phyloP scores from a whole-genome alignment of 1,140 invertebrate genomes.

The Drosophila pseudoobscura region DNA sequence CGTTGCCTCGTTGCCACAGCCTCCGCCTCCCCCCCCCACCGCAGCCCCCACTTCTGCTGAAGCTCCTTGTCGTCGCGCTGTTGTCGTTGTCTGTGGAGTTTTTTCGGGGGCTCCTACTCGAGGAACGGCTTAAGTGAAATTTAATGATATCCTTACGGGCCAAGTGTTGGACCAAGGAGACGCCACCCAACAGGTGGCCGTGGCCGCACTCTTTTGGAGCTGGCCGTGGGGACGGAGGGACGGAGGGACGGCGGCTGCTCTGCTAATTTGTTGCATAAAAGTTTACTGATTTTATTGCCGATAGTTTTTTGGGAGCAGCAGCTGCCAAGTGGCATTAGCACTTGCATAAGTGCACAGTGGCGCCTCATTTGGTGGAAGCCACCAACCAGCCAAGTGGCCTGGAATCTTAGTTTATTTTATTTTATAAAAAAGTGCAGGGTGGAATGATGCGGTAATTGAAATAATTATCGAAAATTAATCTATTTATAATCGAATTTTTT shows the following conservation, averaged over 20 bases:
- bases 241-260: conserved; percentile 13
- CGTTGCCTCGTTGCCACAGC: background rate
- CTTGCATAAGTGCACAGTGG: background rate
- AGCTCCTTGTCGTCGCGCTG: conserved; percentile 19
- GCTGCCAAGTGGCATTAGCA: conserved; percentile 5
- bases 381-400: background rate
- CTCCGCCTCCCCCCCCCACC: background rate
- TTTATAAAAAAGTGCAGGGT: too few relatives aligned
- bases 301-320: conserved; percentile 9
- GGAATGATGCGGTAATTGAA: too few relatives aligned
- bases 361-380: background rate
- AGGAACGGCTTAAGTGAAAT: conserved; percentile 68
- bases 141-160: conserved; percentile 67
- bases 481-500: too few relatives aligned
- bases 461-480: too few relatives aligned
- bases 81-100: conserved; percentile 28
- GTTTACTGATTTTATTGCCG: conserved; percentile 54
- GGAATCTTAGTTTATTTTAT: too few relatives aligned
- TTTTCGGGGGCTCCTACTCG: conserved; percentile 15
- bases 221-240: background rate
- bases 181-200: conserved; percentile 59
- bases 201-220: conserved; percentile 10
- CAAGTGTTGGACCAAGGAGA: conserved; percentile 13
- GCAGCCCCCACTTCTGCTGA: conserved; percentile 20
- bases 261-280: conserved; percentile 66